Percentiles rank a stretch among this genome's conserved stretches.
Conservation (phyloP, 2,888 invertebrate species). For the Tiliacea aurago region DNA sequence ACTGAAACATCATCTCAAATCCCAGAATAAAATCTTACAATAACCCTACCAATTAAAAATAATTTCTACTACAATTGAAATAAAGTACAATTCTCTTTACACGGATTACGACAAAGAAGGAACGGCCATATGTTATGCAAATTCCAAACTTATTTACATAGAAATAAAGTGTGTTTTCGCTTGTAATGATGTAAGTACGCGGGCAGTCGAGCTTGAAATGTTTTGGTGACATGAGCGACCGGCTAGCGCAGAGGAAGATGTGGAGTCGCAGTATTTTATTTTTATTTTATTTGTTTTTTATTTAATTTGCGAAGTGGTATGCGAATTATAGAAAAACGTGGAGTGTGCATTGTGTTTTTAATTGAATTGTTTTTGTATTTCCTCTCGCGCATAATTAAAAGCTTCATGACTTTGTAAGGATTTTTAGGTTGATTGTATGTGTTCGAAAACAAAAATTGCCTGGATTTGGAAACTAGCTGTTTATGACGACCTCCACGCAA, state of each 20-base stretch:
- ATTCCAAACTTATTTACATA: slow-evolving; percentile 67
- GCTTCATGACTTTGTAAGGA: neutral
- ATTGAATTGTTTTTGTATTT: neutral
- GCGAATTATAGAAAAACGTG: slow-evolving; percentile 86
- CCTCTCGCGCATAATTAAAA: neutral
- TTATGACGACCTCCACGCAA: neutral
- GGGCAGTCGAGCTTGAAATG: slow-evolving; percentile 86
- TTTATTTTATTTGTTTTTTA: slow-evolving; percentile 63
- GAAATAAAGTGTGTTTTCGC: slow-evolving; percentile 45
- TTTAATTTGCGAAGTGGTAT: slow-evolving; percentile 60
- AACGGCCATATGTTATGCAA: slow-evolving; percentile 68
- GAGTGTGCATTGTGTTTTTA: slow-evolving; percentile 35
- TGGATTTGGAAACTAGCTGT: neutral
- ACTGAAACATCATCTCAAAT: slow-evolving; percentile 63
- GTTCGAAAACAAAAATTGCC: too few species aligned
- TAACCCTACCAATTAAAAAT: slow-evolving; percentile 59
- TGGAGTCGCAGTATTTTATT: slow-evolving; percentile 69
- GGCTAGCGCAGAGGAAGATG: slow-evolving; percentile 71
- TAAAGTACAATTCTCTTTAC: slow-evolving; percentile 53
- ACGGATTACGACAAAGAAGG: slow-evolving; percentile 47
- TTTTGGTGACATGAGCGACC: slow-evolving; percentile 89
- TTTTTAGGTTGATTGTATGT: neutral
- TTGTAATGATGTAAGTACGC: slow-evolving; percentile 71
- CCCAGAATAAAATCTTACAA: slow-evolving; percentile 72
- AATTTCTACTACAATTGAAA: slow-evolving; percentile 46